Percentiles rank a stretch among this genome's conserved stretches.
Evolutionary conservation across 1,140 invertebrate species (phyloP).

Genomic region (Diorhabda elongata): DNA sequence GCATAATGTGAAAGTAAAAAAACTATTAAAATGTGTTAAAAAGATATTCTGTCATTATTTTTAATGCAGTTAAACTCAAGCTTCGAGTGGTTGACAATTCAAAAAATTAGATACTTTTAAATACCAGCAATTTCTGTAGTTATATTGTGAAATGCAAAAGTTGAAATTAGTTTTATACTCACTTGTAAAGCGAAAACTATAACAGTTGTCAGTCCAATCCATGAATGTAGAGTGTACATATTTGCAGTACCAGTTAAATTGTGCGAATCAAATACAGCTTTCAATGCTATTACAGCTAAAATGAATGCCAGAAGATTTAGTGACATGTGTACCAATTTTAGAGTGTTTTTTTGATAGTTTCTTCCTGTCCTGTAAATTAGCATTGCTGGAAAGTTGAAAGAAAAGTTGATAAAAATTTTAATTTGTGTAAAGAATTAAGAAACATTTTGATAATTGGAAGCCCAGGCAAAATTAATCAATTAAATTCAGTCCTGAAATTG

Average conservation of each 20-base stretch:
- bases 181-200: conserved; percentile 75
- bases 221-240: conserved; percentile 80
- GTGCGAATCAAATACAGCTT: conserved; percentile 84
- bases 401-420: not conserved
- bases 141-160: too few species aligned
- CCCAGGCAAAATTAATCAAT: too few species aligned
- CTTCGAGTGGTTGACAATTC: too few species aligned
- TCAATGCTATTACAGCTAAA: conserved; percentile 64
- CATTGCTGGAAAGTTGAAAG: conserved; percentile 60
- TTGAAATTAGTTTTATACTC: conserved; percentile 21
- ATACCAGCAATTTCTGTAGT: too few species aligned
- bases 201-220: conserved; percentile 75
- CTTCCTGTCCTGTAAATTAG: conserved; percentile 79
- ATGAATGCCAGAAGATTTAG: conserved; percentile 67
- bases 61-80: too few species aligned
- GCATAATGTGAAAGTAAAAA: too few species aligned
- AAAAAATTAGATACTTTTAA: too few species aligned
- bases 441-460: too few species aligned
- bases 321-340: conserved; percentile 74
- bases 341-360: conserved; percentile 64
- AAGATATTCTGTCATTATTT: too few species aligned
- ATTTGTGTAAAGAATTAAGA: too few species aligned
- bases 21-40: too few species aligned
- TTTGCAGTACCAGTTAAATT: conserved; percentile 67
- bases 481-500: too few species aligned